A percentile compares a stretch with the other conserved stretches of the same genome.
phyloP scores from a whole-genome alignment of 2,888 invertebrate genomes.

The Nymphalis c-album region DNA sequence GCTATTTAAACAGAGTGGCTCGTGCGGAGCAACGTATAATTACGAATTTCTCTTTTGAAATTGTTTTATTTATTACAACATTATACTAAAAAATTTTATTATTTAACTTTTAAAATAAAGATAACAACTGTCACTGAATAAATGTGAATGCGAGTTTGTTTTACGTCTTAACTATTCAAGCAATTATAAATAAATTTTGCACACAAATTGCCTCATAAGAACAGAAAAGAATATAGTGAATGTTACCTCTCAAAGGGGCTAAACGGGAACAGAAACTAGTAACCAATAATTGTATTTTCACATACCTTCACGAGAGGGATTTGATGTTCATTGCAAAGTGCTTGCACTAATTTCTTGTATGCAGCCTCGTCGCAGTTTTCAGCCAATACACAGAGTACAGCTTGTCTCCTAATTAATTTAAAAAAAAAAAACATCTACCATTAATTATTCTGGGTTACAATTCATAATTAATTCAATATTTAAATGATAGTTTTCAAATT shows the following conservation, averaged over 20 bases:
- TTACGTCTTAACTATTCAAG: no score
- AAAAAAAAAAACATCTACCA: conserved; percentile 6
- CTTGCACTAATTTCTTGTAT: conserved; percentile 98
- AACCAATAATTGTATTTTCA: background rate
- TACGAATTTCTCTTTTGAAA: no score
- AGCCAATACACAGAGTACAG: conserved; percentile 96
- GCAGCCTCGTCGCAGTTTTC: conserved; percentile 99
- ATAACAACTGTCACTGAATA: background rate
- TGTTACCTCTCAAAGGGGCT: no score
- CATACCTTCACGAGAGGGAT: conserved; percentile 94
- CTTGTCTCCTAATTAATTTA: conserved; percentile 89
- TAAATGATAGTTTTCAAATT: no score
- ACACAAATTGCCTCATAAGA: background rate
- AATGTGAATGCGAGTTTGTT: no score
- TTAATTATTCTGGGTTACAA: background rate
- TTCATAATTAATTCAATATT: no score
- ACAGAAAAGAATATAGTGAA: background rate
- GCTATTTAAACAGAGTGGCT: conserved; percentile 52
- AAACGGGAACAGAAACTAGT: no score
- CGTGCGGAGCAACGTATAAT: conserved; percentile 60
- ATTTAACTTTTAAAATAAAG: no score
- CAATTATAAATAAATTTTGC: no score
- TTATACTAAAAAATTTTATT: no score
- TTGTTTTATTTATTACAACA: no score
- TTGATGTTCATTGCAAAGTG: conserved; percentile 98